phyloP scores from a whole-genome alignment of 2,888 invertebrate genomes.

The Lobophora halterata region DNA sequence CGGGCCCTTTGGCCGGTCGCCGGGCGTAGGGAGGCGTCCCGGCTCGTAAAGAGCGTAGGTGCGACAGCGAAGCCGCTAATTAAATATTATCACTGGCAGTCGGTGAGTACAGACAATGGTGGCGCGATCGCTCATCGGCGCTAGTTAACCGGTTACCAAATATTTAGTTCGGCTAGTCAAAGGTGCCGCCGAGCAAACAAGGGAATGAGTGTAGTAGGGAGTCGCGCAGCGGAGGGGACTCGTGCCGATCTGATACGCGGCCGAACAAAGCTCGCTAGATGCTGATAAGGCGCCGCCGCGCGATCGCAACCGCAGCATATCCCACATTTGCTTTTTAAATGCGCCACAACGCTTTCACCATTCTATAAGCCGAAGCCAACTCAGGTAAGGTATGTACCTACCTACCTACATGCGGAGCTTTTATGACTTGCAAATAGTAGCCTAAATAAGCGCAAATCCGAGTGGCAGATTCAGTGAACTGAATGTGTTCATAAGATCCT shows the following conservation, averaged over 20 bases:
- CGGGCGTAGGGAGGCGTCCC: conserved; percentile 46
- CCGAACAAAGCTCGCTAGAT: conserved; percentile 62
- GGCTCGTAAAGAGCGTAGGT: conserved; percentile 58
- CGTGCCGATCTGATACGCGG: conserved; percentile 65
- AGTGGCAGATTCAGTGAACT: conserved; percentile 56
- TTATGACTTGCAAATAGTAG: conserved; percentile 62
- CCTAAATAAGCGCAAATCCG: conserved; percentile 64
- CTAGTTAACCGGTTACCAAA: conserved; percentile 74
- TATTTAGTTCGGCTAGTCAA: conserved; percentile 70
- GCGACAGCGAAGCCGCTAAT: conserved; percentile 73
- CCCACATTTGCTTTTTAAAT: conserved; percentile 52
- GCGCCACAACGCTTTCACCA: conserved; percentile 26
- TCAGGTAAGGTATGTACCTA: no score
- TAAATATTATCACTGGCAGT: conserved; percentile 75
- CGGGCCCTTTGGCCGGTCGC: conserved; percentile 60
- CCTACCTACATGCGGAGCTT: no score
- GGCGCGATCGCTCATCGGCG: conserved; percentile 67
- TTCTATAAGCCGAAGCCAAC: conserved; percentile 20
- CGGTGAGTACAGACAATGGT: conserved; percentile 68
- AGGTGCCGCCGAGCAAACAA: conserved; percentile 68
- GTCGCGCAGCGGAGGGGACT: conserved; percentile 42
- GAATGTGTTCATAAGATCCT: conserved; percentile 32
- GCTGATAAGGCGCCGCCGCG: conserved; percentile 56
- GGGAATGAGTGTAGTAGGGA: conserved; percentile 41
- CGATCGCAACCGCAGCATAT: conserved; percentile 53